phyloP scores from a whole-genome alignment of 92 coral and sea anemone genomes.

The Phenganax subtilis region DNA sequence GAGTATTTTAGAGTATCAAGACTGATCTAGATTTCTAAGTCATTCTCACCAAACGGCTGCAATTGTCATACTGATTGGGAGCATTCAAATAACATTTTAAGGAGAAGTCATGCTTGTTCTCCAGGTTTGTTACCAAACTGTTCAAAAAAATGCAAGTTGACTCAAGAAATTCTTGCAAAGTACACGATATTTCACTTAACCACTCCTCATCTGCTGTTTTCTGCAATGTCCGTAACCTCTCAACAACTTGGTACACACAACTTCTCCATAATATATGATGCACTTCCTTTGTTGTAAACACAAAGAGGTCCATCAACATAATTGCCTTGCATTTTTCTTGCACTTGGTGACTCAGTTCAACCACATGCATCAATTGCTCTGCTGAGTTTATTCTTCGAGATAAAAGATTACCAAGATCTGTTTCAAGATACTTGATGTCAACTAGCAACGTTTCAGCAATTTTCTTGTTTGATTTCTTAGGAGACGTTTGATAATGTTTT shows the following conservation, averaged over 20 bases:
- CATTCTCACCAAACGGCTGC: slow-evolving; percentile 24
- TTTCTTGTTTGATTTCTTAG: slow-evolving; percentile 3
- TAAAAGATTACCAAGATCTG: slow-evolving; percentile 23
- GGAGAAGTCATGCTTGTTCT: slow-evolving; percentile 13
- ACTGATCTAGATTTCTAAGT: neutral
- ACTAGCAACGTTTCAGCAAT: slow-evolving; percentile 12
- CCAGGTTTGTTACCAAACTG: slow-evolving; percentile 21
- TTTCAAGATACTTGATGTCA: slow-evolving; percentile 16
- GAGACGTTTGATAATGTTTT: neutral
- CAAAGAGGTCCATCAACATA: slow-evolving; percentile 69
- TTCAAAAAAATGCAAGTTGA: neutral
- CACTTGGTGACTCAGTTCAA: slow-evolving; percentile 56
- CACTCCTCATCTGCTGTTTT: slow-evolving; percentile 26
- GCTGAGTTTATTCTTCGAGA: slow-evolving; percentile 9
- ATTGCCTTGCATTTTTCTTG: slow-evolving; percentile 76
- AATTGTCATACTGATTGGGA: slow-evolving; percentile 1
- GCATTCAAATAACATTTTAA: slow-evolving; percentile 22
- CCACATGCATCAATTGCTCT: neutral
- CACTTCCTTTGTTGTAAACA: slow-evolving; percentile 67
- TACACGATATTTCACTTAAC: neutral
- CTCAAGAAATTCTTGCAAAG: slow-evolving; percentile 63
- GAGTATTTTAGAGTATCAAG: no score
- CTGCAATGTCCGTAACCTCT: slow-evolving; percentile 67
- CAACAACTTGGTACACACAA: slow-evolving; percentile 88
- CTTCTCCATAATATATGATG: slow-evolving; percentile 77